These are phyloP conservation scores for Cordilura impudica DNA, from an alignment of 2,888 invertebrate species.

Conservation along the genomic window DNA sequence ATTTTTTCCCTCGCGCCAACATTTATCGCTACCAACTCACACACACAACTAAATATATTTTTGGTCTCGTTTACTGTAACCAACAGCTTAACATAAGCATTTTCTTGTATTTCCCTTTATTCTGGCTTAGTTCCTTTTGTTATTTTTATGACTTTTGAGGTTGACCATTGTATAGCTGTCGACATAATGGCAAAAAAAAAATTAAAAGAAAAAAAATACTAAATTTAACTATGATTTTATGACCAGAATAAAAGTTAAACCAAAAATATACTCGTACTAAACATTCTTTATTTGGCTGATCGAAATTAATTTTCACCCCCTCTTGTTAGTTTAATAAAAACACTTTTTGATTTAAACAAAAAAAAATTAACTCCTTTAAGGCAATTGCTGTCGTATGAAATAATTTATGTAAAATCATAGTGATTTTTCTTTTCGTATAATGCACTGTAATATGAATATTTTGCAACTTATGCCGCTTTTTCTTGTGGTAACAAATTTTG, in stretches of 20 bases:
- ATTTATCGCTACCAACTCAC: too few species aligned
- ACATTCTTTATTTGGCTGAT: too few species aligned
- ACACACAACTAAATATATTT: not conserved
- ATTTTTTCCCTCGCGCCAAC: not conserved
- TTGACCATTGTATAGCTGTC: slow-evolving; percentile 28
- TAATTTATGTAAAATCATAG: too few species aligned
- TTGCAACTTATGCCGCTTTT: too few species aligned
- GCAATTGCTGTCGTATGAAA: too few species aligned
- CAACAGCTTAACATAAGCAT: not conserved
- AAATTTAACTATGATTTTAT: slow-evolving; percentile 20
- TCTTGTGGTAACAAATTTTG: too few species aligned
- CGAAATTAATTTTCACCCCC: too few species aligned
- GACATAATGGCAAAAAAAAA: not conserved
- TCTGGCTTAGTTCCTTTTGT: not conserved
- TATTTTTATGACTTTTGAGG: slow-evolving; percentile 35
- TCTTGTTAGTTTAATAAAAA: too few species aligned
- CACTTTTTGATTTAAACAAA: too few species aligned
- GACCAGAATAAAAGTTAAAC: slow-evolving; percentile 18
- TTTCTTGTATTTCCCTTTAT: not conserved
- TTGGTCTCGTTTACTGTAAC: not conserved
- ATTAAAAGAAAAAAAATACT: not conserved
- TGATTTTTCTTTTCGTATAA: too few species aligned
- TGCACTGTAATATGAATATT: too few species aligned
- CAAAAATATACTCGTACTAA: slow-evolving; percentile 24
- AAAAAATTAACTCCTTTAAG: too few species aligned